Evolutionary conservation across 2,113 vertebrate species (phyloP).

Genomic region (Burhinus bistriatus): DNA sequence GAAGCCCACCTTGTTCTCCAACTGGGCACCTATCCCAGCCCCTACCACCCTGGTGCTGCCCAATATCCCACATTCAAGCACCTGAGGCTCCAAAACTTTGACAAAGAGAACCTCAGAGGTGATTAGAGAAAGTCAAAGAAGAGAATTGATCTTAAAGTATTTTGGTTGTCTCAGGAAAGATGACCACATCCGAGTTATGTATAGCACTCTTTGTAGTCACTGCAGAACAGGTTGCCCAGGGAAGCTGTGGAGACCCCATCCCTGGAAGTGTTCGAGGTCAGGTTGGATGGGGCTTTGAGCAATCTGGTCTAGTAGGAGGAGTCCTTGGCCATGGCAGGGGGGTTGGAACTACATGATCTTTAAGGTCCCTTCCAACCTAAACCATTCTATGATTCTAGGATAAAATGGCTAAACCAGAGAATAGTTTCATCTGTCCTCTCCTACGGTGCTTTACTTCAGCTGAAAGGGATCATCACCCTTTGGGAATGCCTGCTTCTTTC

Average conservation of each 20-base stretch:
- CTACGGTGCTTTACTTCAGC: neutral
- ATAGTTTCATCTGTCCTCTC: neutral
- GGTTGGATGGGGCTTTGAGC: too few relatives aligned
- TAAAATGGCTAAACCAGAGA: neutral
- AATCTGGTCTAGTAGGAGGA: too few relatives aligned
- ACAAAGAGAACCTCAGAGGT: neutral
- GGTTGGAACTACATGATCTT: too few relatives aligned
- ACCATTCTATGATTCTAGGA: too few relatives aligned
- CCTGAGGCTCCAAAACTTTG: accelerated
- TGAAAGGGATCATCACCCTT: neutral
- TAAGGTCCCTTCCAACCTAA: too few relatives aligned
- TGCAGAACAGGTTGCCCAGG: neutral
- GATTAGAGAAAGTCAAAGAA: neutral
- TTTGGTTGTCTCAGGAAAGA: neutral
- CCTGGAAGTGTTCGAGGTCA: too few relatives aligned
- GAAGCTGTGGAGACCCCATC: too few relatives aligned
- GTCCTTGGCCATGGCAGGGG: too few relatives aligned
- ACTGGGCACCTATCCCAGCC: accelerated
- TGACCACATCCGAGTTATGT: neutral
- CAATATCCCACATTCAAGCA: neutral
- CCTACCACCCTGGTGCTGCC: neutral
- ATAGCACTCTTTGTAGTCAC: neutral
- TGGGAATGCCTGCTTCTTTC: neutral
- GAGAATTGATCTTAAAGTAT: neutral
- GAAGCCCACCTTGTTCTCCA: neutral